These are phyloP conservation scores for Galendromus occidentalis DNA, from an alignment of 1,140 invertebrate genomes.

Conservation along the genomic window DNA sequence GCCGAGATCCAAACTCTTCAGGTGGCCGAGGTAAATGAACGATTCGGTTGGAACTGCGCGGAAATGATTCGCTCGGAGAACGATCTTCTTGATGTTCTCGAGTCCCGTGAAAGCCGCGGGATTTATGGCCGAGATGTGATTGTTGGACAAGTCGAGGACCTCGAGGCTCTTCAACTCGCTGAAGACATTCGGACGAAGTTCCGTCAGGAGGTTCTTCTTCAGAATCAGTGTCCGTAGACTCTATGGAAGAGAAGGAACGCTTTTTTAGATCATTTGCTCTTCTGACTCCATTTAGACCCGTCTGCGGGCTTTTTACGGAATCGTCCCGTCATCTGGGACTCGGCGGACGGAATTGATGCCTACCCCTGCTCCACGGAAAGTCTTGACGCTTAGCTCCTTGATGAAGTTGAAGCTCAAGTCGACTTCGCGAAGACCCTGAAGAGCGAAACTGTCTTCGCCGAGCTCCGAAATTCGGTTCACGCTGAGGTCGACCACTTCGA, in stretches of 20 bases:
- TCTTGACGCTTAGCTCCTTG: neutral
- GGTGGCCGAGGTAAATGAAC: conserved; percentile 41
- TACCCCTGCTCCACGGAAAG: neutral
- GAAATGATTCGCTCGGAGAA: conserved; percentile 64
- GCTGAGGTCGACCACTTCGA: conserved; percentile 59
- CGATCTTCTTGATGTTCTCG: conserved; percentile 47
- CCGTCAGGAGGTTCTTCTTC: conserved; percentile 54
- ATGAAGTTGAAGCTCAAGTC: conserved; percentile 6
- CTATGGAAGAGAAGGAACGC: neutral
- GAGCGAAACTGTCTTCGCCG: conserved; percentile 44
- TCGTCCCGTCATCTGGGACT: too few relatives aligned
- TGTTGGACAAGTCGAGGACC: conserved; percentile 65
- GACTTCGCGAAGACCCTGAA: conserved; percentile 24
- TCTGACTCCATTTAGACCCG: too few relatives aligned
- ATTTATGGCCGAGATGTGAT: conserved; percentile 58
- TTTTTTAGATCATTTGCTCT: too few relatives aligned
- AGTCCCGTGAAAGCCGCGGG: conserved; percentile 54
- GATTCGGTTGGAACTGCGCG: conserved; percentile 38
- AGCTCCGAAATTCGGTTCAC: conserved; percentile 56
- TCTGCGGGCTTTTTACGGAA: too few relatives aligned
- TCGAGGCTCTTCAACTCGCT: conserved; percentile 48
- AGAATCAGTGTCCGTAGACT: conserved; percentile 48
- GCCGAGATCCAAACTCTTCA: conserved; percentile 44
- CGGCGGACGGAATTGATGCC: neutral
- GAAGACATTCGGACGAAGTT: conserved; percentile 51